Conservation (phyloP, 2,888 invertebrate genomes). For the Spatulosminthurus flaviceps region DNA sequence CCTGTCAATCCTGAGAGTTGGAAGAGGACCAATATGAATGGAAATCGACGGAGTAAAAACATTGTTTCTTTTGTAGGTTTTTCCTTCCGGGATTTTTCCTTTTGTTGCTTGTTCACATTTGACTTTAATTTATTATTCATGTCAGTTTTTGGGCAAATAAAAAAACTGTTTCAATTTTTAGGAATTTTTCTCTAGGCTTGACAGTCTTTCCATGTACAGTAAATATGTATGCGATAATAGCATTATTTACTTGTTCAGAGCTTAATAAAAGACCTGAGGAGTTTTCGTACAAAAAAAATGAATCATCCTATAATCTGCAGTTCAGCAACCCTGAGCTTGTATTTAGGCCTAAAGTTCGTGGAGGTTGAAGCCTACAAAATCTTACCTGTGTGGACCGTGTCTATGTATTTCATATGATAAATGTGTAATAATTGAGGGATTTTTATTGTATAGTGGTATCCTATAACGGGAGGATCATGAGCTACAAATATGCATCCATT, state of each 20-base stretch:
- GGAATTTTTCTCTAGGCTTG: background rate
- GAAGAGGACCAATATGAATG: constrained; percentile 7
- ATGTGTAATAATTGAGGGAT: background rate
- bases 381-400: no score
- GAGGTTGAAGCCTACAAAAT: no score
- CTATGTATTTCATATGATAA: no score
- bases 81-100: constrained; percentile 40
- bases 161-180: background rate
- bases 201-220: background rate
- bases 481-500: background rate
- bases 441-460: background rate
- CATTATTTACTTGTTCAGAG: background rate
- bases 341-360: no score
- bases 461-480: background rate
- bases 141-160: constrained; percentile 17
- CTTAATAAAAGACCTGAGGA: background rate
- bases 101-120: constrained; percentile 32
- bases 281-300: background rate
- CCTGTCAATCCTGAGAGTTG: constrained; percentile 25
- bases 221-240: background rate
- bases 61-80: constrained; percentile 25
- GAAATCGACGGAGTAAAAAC: constrained; percentile 20
- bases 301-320: background rate
- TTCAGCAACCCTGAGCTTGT: background rate
- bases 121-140: constrained; percentile 45